A percentile compares a stretch with the other conserved stretches of the same genome.
Evolutionary conservation across 1,140 invertebrate species (phyloP).

Genomic region (Pomacea maculata): DNA sequence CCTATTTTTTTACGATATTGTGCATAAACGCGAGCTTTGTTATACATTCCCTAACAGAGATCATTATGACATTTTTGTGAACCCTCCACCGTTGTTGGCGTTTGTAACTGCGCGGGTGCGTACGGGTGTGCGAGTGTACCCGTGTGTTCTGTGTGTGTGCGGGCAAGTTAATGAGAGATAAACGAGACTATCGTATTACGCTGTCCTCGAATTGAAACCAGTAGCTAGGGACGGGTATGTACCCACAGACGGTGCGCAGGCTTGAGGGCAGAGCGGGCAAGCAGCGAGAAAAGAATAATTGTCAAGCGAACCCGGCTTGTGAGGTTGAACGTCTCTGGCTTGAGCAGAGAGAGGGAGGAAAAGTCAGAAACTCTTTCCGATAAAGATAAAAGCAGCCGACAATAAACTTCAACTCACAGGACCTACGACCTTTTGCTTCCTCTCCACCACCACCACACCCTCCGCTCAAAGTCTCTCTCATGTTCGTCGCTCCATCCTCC

Average conservation of each 20-base stretch:
- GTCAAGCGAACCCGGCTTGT: too few relatives aligned
- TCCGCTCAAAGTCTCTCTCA: neutral
- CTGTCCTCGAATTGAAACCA: too few relatives aligned
- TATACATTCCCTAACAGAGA: neutral
- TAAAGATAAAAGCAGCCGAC: too few relatives aligned
- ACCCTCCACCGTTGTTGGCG: neutral
- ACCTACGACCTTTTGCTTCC: too few relatives aligned
- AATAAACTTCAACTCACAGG: too few relatives aligned
- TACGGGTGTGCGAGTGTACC: neutral
- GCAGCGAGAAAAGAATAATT: too few relatives aligned
- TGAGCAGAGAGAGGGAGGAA: too few relatives aligned
- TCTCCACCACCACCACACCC: neutral
- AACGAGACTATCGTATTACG: neutral
- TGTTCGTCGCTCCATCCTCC: neutral
- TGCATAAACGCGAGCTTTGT: neutral
- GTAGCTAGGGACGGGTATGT: neutral
- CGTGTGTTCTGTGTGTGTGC: constrained; percentile 8
- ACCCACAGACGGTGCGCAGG: neutral
- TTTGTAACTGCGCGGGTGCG: neutral
- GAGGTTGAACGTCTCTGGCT: too few relatives aligned
- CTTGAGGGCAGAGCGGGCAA: neutral
- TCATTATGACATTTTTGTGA: neutral
- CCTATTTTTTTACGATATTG: neutral
- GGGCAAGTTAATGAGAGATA: neutral
- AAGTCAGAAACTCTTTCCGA: too few relatives aligned